phyloP scores from a whole-genome alignment of 64 coral and sea anemone species.

The Dendronephthya gigantea region DNA sequence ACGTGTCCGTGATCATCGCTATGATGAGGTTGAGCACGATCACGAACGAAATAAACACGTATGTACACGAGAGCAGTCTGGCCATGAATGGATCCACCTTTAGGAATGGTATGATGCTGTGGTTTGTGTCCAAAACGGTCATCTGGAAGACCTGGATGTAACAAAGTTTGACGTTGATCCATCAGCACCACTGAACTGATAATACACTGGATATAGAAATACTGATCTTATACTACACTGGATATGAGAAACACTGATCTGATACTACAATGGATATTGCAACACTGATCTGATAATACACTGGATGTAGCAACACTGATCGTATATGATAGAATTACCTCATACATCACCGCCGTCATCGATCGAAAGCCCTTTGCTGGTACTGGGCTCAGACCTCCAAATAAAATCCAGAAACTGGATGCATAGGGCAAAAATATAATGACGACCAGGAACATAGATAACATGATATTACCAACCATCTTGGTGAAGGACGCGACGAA shows the following conservation, averaged over 20 bases:
- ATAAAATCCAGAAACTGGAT: neutral
- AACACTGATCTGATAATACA: too few species aligned
- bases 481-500: conserved; percentile 13
- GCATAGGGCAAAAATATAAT: neutral
- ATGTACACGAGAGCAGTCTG: neutral
- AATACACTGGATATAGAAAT: too few species aligned
- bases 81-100: conserved; percentile 1
- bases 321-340: neutral
- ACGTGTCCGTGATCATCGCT: neutral
- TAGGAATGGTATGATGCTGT: neutral
- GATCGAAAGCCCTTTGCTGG: neutral
- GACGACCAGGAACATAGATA: neutral
- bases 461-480: neutral
- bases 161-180: too few species aligned
- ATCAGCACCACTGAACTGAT: too few species aligned
- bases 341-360: neutral
- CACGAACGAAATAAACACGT: neutral
- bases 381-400: neutral
- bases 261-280: too few species aligned
- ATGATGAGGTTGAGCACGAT: neutral
- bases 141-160: neutral
- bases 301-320: too few species aligned
- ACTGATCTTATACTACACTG: too few species aligned
- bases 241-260: too few species aligned
- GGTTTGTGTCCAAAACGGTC: neutral